Conservation (phyloP, 2,888 invertebrate genomes). For the Acrobasis suavella region DNA sequence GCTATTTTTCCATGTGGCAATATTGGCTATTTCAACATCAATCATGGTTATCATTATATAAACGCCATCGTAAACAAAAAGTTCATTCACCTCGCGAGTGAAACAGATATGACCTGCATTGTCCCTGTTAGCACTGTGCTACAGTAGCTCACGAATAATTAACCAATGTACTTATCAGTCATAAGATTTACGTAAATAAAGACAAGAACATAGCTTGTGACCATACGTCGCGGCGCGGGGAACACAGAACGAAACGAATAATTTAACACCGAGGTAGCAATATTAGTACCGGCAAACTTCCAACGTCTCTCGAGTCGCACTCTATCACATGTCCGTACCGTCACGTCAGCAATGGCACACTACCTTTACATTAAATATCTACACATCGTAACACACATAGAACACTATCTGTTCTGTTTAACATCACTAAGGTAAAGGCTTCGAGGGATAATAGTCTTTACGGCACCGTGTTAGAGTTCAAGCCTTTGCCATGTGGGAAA, state of each 20-base stretch:
- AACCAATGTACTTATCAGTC: slow-evolving; percentile 68
- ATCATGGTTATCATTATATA: slow-evolving; percentile 16
- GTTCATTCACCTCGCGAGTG: slow-evolving; percentile 14
- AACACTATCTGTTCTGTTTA: slow-evolving; percentile 63
- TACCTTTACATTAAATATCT: slow-evolving; percentile 59
- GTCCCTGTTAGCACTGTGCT: slow-evolving; percentile 12
- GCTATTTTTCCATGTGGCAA: slow-evolving; percentile 29
- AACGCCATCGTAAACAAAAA: slow-evolving; percentile 21
- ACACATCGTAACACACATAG: slow-evolving; percentile 71
- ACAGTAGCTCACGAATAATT: slow-evolving; percentile 36
- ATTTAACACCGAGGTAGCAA: slow-evolving; percentile 39
- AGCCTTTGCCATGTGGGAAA: slow-evolving; percentile 60
- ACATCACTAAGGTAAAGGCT: slow-evolving; percentile 63
- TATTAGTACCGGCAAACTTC: slow-evolving; percentile 42
- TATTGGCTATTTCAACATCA: slow-evolving; percentile 22
- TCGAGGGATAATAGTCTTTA: slow-evolving; percentile 50
- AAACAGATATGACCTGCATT: slow-evolving; percentile 19
- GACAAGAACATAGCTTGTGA: slow-evolving; percentile 67
- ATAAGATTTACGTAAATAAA: slow-evolving; percentile 53
- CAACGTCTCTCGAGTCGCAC: slow-evolving; percentile 37
- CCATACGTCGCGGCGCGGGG: slow-evolving; percentile 36
- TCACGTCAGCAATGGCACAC: slow-evolving; percentile 56
- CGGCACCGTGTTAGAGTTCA: slow-evolving; percentile 59
- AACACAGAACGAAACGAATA: slow-evolving; percentile 11
- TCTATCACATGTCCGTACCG: slow-evolving; percentile 54